phyloP scores from a whole-genome alignment of 2,888 invertebrate species.

The Xylota sylvarum region DNA sequence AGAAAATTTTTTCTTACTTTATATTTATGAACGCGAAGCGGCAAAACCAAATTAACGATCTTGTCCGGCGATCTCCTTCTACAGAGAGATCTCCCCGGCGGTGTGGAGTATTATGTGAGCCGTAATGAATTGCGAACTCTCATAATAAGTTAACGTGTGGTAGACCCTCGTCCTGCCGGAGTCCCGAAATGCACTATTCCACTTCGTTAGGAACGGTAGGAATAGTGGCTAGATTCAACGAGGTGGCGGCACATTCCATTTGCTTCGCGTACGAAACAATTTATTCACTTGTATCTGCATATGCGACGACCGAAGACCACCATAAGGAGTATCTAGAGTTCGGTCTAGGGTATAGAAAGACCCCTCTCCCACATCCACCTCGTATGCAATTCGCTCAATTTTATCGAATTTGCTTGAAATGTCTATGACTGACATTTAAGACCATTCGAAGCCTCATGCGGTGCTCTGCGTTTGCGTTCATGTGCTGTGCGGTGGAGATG shows the following conservation, averaged over 20 bases:
- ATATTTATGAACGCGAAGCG: slow-evolving; percentile 79
- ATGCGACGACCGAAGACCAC: slow-evolving; percentile 1
- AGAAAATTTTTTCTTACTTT: slow-evolving; percentile 56
- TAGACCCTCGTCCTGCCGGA: slow-evolving; percentile 7
- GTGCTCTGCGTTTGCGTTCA: slow-evolving; percentile 6
- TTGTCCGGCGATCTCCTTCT: slow-evolving; percentile 78
- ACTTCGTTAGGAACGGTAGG: slow-evolving; percentile 49
- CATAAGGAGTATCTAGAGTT: background rate
- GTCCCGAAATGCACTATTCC: slow-evolving; percentile 36
- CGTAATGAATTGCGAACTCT: slow-evolving; percentile 67
- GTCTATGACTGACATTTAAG: slow-evolving; percentile 63
- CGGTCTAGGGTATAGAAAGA: background rate
- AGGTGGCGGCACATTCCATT: slow-evolving; percentile 59
- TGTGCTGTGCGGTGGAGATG: slow-evolving; percentile 8
- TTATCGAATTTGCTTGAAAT: slow-evolving; percentile 61
- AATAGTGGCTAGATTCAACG: slow-evolving; percentile 11
- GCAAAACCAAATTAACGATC: slow-evolving; percentile 83
- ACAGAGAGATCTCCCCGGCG: slow-evolving; percentile 37
- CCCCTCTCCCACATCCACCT: no score
- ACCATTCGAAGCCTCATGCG: slow-evolving; percentile 44
- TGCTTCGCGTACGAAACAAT: slow-evolving; percentile 41
- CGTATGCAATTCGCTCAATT: slow-evolving; percentile 46
- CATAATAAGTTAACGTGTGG: slow-evolving; percentile 56
- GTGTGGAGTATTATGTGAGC: slow-evolving; percentile 59
- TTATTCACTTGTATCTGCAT: slow-evolving; percentile 53